These are phyloP conservation scores for Buceros bicornis DNA, from an alignment of 2,797 vertebrate genomes.

Conservation along the genomic window DNA sequence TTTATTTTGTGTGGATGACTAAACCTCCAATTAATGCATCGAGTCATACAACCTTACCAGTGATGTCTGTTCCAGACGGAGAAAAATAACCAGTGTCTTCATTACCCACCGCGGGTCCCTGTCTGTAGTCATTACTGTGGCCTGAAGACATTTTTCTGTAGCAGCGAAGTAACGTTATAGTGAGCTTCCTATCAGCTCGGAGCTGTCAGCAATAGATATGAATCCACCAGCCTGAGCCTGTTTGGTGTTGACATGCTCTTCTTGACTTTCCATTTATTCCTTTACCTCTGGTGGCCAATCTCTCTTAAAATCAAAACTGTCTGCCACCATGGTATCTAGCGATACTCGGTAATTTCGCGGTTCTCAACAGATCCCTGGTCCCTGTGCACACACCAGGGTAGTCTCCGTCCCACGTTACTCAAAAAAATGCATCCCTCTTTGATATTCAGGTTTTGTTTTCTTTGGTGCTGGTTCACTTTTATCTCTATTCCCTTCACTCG, in stretches of 20 bases:
- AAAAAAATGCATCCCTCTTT: not conserved
- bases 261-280: constrained; percentile 57
- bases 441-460: constrained; percentile 23
- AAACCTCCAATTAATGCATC: constrained; percentile 33
- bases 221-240: not conserved
- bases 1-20: constrained; percentile 42
- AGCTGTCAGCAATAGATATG: constrained; percentile 49
- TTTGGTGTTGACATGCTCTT: not conserved
- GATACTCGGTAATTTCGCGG: not conserved
- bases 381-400: accelerated
- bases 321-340: not conserved
- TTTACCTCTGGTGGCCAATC: constrained; percentile 56
- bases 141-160: constrained; percentile 49
- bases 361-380: not conserved
- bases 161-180: constrained; percentile 31
- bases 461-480: not conserved
- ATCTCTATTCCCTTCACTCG: not conserved
- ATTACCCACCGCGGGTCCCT: constrained; percentile 21
- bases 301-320: constrained; percentile 42
- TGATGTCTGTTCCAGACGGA: constrained; percentile 1
- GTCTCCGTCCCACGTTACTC: constrained; percentile 2
- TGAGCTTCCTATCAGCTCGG: constrained; percentile 41
- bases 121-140: constrained; percentile 15
- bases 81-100: constrained; percentile 39
- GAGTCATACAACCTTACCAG: not conserved